These are phyloP conservation scores for Pimpla rufipes DNA, from an alignment of 2,888 invertebrate species.

Conservation along the genomic window DNA sequence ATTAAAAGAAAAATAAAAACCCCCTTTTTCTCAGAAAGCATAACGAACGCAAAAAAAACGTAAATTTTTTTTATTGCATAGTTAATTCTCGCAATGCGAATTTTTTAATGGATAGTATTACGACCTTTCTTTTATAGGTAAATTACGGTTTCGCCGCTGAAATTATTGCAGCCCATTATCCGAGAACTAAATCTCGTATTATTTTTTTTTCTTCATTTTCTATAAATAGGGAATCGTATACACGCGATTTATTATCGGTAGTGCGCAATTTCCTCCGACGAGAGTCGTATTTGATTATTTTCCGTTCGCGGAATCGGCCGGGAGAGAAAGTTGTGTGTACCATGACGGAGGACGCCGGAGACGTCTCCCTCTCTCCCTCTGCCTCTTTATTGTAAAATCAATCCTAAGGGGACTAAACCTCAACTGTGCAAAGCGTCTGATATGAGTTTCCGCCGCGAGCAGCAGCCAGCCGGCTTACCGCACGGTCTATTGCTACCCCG, in stretches of 20 bases:
- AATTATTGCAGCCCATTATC: neutral
- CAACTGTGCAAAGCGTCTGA: constrained; percentile 22
- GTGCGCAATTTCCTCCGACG: neutral
- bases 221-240: too few relatives aligned
- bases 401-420: neutral
- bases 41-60: neutral
- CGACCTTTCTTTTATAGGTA: too few relatives aligned
- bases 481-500: neutral
- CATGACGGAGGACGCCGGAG: neutral
- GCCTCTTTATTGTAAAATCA: constrained; percentile 8
- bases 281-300: neutral
- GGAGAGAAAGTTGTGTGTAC: neutral
- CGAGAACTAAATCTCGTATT: neutral
- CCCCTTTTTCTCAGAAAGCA: neutral
- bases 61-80: neutral
- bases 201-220: neutral
- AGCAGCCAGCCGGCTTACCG: neutral
- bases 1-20: neutral
- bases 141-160: neutral
- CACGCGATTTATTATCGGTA: neutral
- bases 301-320: neutral
- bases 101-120: too few relatives aligned
- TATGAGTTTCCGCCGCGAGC: constrained; percentile 10
- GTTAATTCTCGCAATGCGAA: too few relatives aligned
- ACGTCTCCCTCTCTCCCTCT: neutral